phyloP scores from a whole-genome alignment of 2,113 vertebrate genomes.

The Formicarius rufipectus region DNA sequence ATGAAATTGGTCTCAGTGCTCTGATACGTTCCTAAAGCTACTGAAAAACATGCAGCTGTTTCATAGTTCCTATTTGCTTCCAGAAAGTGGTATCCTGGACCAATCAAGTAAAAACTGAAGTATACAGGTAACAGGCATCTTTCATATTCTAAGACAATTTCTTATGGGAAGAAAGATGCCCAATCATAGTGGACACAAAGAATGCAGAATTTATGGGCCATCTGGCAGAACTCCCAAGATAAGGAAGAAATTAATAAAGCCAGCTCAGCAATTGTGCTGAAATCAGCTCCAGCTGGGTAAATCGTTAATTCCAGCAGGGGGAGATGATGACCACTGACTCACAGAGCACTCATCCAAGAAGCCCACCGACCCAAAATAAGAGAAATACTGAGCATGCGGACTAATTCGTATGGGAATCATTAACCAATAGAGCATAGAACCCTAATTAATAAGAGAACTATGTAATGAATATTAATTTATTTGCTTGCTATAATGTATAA shows the following conservation, averaged over 20 bases:
- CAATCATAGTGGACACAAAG: not conserved
- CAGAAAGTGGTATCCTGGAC: not conserved
- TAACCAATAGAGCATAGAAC: not conserved
- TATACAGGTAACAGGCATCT: not conserved
- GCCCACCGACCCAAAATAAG: not conserved
- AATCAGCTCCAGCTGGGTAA: not conserved
- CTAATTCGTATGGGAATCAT: not conserved
- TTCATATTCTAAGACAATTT: not conserved
- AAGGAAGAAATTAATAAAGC: not conserved
- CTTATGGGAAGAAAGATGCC: not conserved
- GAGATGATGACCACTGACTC: not conserved
- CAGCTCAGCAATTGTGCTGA: not conserved
- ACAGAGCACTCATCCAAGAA: not conserved
- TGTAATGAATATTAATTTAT: not conserved
- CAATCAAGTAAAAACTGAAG: not conserved
- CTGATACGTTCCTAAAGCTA: not conserved
- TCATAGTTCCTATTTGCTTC: not conserved
- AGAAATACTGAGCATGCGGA: not conserved
- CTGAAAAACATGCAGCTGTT: not conserved
- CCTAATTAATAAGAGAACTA: not conserved
- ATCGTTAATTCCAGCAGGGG: not conserved
- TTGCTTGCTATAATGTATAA: not conserved
- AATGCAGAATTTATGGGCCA: not conserved
- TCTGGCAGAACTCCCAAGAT: not conserved
- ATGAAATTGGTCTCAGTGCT: not conserved